A percentile compares a stretch with the other conserved stretches of the same genome.
These are phyloP conservation scores for Emmelina monodactyla DNA, from an alignment of 2,888 invertebrate genomes.

Conservation along the genomic window DNA sequence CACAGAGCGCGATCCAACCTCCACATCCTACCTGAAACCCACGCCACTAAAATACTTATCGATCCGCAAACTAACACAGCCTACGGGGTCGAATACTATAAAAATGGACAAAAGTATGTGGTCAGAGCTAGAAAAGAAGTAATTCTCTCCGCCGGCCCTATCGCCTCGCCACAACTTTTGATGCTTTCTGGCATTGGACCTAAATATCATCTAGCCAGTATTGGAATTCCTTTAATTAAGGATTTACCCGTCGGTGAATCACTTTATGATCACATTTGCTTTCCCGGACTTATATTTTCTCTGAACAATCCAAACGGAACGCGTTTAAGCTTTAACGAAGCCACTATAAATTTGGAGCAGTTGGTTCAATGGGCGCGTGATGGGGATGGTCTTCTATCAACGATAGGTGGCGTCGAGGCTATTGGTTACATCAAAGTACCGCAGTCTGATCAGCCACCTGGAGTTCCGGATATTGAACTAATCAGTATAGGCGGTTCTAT, in stretches of 20 bases:
- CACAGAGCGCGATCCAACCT: conserved; percentile 61
- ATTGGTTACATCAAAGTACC: conserved; percentile 71
- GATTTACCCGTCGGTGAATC: conserved; percentile 71
- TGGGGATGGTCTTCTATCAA: conserved; percentile 40
- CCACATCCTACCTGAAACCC: conserved; percentile 60
- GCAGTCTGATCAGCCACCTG: conserved; percentile 61
- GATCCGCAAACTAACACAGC: conserved; percentile 49
- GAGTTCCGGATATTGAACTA: conserved; percentile 73
- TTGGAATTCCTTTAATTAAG: conserved; percentile 62
- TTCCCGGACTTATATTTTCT: conserved; percentile 72
- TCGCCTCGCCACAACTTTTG: conserved; percentile 82
- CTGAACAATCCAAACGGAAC: conserved; percentile 50
- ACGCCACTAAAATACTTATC: conserved; percentile 64
- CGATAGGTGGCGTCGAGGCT: conserved; percentile 73
- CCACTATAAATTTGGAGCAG: conserved; percentile 22
- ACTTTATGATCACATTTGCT: conserved; percentile 70
- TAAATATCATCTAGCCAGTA: conserved; percentile 56
- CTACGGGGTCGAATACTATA: conserved; percentile 62
- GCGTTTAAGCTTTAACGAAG: conserved; percentile 28
- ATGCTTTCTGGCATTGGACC: conserved; percentile 81
- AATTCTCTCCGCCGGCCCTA: conserved; percentile 77
- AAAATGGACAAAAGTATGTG: conserved; percentile 37
- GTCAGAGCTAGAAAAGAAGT: conserved; percentile 71
- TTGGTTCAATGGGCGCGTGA: conserved; percentile 28
- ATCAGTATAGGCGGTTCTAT: conserved; percentile 71